Percentiles rank a stretch among this genome's conserved stretches.
Evolutionary conservation across 2,113 vertebrate genomes (phyloP).

Genomic region (Hepsetus odoe): DNA sequence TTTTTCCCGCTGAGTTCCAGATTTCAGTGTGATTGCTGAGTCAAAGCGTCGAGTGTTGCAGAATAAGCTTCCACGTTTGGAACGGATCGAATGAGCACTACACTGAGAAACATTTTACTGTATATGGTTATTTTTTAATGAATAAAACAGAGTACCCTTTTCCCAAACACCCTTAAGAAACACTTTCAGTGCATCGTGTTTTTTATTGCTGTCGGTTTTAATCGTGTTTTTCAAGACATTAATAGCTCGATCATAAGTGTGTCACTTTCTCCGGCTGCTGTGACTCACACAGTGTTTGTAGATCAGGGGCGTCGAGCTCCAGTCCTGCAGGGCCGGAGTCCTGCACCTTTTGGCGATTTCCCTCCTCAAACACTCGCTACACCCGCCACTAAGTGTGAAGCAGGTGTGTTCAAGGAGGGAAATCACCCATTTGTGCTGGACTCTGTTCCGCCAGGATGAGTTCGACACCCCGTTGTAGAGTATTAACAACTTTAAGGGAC

Average conservation of each 20-base stretch:
- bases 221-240: slow-evolving; percentile 17
- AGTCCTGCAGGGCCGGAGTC: no score
- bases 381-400: no score
- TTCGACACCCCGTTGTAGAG: no score
- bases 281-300: slow-evolving; percentile 63
- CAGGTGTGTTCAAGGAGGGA: no score
- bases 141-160: neutral
- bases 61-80: neutral
- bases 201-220: slow-evolving; percentile 71
- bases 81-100: neutral
- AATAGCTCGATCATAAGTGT: slow-evolving; percentile 45
- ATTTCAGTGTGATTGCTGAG: neutral
- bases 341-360: no score
- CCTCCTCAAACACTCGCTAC: no score
- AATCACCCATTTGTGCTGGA: no score
- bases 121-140: neutral
- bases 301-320: no score
- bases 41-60: neutral
- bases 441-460: no score
- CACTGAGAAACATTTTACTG: neutral
- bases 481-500: slow-evolving; percentile 38
- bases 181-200: slow-evolving; percentile 47
- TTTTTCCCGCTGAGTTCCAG: neutral
- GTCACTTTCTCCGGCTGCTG: slow-evolving; percentile 57
- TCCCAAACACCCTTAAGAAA: neutral